phyloP scores from a whole-genome alignment of 2,797 vertebrate species.

The Microctenopoma lineatum region DNA sequence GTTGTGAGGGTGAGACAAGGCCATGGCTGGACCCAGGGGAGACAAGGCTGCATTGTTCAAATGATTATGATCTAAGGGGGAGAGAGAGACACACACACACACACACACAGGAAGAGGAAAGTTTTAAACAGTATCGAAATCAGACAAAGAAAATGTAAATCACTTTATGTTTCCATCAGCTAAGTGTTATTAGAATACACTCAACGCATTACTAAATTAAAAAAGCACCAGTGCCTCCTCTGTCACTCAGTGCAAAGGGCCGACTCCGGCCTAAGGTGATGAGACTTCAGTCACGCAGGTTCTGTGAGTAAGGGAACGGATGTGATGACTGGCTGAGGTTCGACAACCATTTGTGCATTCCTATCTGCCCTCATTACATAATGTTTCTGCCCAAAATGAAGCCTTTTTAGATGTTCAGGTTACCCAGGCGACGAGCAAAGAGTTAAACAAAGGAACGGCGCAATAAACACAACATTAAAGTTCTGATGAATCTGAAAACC shows the following conservation, averaged over 20 bases:
- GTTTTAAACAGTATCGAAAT: conserved; percentile 10
- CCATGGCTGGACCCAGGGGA: conserved; percentile 80
- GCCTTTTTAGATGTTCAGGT: conserved; percentile 30
- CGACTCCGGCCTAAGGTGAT: background rate
- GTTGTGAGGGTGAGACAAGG: conserved; percentile 85
- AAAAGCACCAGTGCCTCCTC: conserved; percentile 2
- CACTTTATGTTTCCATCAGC: background rate
- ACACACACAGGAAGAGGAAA: conserved; percentile 26
- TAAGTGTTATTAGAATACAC: background rate
- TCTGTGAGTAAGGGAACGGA: background rate
- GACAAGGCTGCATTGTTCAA: conserved; percentile 86
- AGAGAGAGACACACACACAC: conserved; percentile 19
- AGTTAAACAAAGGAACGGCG: background rate
- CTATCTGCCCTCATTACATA: conserved; percentile 24
- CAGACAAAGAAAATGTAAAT: conserved; percentile 19
- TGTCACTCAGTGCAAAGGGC: background rate
- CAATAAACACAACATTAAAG: background rate
- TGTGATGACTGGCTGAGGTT: conserved; percentile 23
- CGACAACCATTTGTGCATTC: conserved; percentile 26
- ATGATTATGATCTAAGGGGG: conserved; percentile 86
- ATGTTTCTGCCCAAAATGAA: conserved; percentile 34
- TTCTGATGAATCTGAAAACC: background rate
- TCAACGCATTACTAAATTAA: conserved; percentile 5
- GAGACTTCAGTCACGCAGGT: background rate
- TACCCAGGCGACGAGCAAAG: background rate